Evolutionary conservation across 2,797 vertebrate genomes (phyloP).

Genomic region (Octomys mimax): DNA sequence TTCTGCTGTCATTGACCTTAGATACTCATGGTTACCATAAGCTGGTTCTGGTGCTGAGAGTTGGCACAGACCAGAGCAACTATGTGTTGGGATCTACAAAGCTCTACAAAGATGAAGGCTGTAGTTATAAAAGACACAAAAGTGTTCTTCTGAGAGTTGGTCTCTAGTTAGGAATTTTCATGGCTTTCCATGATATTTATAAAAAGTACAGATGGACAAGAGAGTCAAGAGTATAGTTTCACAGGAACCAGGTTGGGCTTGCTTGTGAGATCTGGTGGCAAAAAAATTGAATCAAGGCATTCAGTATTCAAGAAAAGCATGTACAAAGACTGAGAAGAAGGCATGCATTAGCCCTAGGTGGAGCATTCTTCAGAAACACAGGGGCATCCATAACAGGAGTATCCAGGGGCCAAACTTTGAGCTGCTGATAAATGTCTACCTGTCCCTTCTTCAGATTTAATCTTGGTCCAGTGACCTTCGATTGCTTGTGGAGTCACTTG

Average conservation of each 20-base stretch:
- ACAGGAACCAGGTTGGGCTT: not conserved
- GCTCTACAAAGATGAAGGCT: slow-evolving; percentile 2
- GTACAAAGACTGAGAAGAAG: not conserved
- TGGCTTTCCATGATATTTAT: too few species aligned
- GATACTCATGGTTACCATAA: too few species aligned
- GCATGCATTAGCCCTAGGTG: too few species aligned
- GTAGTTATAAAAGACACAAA: not conserved
- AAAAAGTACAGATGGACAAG: not conserved
- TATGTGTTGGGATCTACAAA: not conserved
- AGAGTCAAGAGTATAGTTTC: not conserved
- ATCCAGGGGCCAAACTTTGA: not conserved
- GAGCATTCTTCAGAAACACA: not conserved
- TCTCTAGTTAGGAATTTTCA: not conserved
- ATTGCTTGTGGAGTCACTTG: not conserved
- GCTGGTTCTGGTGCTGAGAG: not conserved
- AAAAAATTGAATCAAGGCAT: not conserved
- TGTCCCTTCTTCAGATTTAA: not conserved
- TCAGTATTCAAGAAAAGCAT: not conserved
- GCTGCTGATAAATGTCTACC: not conserved
- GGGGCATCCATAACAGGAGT: not conserved
- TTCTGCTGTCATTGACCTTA: not conserved
- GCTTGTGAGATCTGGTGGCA: not conserved
- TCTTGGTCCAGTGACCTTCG: not conserved
- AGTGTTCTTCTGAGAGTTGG: not conserved
- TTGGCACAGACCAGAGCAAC: not conserved